These are phyloP conservation scores for Toxotes jaculatrix DNA, from an alignment of 2,113 vertebrate genomes.

Conservation along the genomic window DNA sequence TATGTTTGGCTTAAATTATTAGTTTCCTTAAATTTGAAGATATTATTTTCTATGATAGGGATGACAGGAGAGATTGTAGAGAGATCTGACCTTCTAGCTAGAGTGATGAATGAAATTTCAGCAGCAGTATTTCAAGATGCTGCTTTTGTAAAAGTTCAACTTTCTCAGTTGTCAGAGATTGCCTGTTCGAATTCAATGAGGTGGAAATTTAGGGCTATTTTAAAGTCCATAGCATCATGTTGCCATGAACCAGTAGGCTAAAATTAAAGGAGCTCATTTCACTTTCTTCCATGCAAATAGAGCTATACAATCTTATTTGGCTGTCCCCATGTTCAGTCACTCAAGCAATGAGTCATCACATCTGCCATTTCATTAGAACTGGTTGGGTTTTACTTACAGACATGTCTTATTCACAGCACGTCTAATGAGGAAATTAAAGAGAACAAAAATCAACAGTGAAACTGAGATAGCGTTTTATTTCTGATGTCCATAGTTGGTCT, in stretches of 20 bases:
- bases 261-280: conserved; percentile 13
- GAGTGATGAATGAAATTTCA: conserved; percentile 7
- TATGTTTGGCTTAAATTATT: background rate
- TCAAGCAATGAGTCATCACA: conserved; percentile 52
- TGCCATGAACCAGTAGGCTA: background rate
- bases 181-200: conserved; percentile 1
- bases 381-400: conserved; percentile 34
- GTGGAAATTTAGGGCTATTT: conserved; percentile 12
- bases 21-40: background rate
- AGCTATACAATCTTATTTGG: conserved; percentile 12
- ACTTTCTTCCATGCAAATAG: background rate
- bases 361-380: conserved; percentile 45
- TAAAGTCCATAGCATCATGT: background rate
- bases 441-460: conserved; percentile 24
- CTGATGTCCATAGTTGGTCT: conserved; percentile 39
- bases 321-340: conserved; percentile 21
- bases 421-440: conserved; percentile 7
- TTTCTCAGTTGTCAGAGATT: conserved; percentile 4
- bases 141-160: background rate
- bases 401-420: conserved; percentile 40
- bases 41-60: background rate
- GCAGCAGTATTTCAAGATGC: background rate
- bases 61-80: background rate
- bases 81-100: background rate
- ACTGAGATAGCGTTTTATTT: conserved; percentile 35